These are phyloP conservation scores for Tenodera sinensis DNA, from an alignment of 2,888 invertebrate species.

Conservation along the genomic window DNA sequence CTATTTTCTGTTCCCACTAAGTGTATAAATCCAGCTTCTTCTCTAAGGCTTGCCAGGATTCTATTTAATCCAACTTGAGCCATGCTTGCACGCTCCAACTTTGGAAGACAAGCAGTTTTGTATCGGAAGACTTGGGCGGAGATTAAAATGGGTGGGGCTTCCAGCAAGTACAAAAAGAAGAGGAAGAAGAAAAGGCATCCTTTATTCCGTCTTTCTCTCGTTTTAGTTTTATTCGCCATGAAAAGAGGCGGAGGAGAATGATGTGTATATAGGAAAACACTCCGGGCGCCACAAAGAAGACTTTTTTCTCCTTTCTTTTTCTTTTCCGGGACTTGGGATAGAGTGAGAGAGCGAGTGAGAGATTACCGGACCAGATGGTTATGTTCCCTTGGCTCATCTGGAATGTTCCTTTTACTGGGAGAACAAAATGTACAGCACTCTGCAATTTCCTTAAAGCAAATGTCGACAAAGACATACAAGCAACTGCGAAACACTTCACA, in stretches of 20 bases:
- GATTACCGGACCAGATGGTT: neutral
- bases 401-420: neutral
- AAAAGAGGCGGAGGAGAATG: neutral
- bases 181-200: neutral
- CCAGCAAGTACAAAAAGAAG: neutral
- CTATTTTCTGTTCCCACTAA: neutral
- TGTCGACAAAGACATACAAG: neutral
- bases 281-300: neutral
- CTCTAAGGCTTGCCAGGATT: neutral
- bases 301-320: neutral
- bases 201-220: neutral
- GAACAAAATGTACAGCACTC: neutral
- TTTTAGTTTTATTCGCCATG: neutral
- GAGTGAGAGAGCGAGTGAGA: neutral
- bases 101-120: neutral
- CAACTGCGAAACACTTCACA: neutral
- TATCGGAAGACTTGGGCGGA: neutral
- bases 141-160: constrained; percentile 8
- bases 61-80: neutral
- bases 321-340: neutral
- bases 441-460: neutral
- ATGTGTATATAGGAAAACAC: neutral
- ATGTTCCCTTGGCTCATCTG: neutral
- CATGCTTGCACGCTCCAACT: too few relatives aligned
- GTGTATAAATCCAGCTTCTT: neutral